These are phyloP conservation scores for Macaria notata DNA, from an alignment of 2,888 invertebrate genomes.

Conservation along the genomic window DNA sequence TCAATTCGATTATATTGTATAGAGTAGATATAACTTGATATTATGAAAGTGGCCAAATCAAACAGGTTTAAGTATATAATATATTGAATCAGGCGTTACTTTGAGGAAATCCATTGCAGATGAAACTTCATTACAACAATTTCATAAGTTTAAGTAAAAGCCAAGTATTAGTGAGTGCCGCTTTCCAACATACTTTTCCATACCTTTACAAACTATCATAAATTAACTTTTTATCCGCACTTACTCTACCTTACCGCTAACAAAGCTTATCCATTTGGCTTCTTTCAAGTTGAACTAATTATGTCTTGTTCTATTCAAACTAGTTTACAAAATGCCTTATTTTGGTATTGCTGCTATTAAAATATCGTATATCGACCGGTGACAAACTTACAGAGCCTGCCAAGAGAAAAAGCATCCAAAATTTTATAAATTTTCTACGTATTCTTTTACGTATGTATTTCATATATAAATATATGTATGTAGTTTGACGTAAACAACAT, in stretches of 20 bases:
- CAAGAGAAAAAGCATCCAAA: not conserved
- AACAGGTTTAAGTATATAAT: no score
- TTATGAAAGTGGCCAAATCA: no score
- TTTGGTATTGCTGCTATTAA: constrained; percentile 69
- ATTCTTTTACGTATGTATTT: no score
- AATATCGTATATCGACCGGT: constrained; percentile 20
- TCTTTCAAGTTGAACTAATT: constrained; percentile 82
- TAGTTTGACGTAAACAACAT: no score
- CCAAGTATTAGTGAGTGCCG: constrained; percentile 1
- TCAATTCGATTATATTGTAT: no score
- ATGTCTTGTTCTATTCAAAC: constrained; percentile 72
- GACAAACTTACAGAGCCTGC: constrained; percentile 17
- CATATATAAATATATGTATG: no score
- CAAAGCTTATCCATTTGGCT: constrained; percentile 79
- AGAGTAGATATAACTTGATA: no score
- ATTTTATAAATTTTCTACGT: not conserved
- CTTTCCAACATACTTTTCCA: constrained; percentile 8
- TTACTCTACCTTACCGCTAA: constrained; percentile 52
- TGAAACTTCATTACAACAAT: no score
- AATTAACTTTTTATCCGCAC: constrained; percentile 39
- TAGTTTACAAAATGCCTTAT: constrained; percentile 65
- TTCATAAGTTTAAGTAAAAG: no score
- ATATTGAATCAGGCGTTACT: no score
- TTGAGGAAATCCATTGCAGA: no score
- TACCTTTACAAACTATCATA: constrained; percentile 27